phyloP scores from a whole-genome alignment of 2,888 invertebrate genomes.

The Polydrusus cervinus region DNA sequence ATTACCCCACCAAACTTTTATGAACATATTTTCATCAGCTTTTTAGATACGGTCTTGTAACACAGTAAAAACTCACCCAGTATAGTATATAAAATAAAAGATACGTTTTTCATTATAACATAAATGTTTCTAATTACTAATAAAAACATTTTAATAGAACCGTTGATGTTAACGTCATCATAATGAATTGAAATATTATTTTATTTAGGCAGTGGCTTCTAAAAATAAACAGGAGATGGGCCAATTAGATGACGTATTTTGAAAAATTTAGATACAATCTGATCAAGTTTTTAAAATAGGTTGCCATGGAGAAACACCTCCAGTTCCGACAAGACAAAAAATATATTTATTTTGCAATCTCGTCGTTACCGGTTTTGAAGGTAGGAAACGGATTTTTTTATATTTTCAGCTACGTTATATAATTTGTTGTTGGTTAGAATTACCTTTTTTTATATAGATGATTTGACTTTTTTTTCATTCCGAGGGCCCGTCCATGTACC shows the following conservation, averaged over 20 bases:
- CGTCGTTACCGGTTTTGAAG: background rate
- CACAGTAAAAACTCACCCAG: too few relatives aligned
- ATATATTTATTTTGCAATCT: conserved; percentile 1
- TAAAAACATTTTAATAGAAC: conserved; percentile 10
- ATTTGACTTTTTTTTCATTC: too few relatives aligned
- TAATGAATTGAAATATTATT: conserved; percentile 14
- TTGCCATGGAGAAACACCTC: conserved; percentile 1
- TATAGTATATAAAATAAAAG: too few relatives aligned
- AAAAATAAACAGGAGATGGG: conserved; percentile 29
- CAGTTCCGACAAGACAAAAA: background rate
- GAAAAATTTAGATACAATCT: background rate
- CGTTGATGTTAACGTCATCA: background rate
- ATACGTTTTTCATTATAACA: too few relatives aligned
- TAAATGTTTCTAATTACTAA: too few relatives aligned
- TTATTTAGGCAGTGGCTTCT: background rate
- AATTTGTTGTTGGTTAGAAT: conserved; percentile 1
- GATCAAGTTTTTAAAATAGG: conserved; percentile 10
- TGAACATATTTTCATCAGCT: too few relatives aligned
- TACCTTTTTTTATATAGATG: background rate
- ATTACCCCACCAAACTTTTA: too few relatives aligned
- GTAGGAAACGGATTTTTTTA: conserved; percentile 1
- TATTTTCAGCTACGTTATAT: background rate
- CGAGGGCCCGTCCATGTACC: too few relatives aligned
- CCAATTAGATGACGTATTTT: conserved; percentile 24
- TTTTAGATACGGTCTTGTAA: too few relatives aligned